These are phyloP conservation scores for Ceyx melanurus DNA, from an alignment of 2,113 vertebrate genomes.

Conservation along the genomic window DNA sequence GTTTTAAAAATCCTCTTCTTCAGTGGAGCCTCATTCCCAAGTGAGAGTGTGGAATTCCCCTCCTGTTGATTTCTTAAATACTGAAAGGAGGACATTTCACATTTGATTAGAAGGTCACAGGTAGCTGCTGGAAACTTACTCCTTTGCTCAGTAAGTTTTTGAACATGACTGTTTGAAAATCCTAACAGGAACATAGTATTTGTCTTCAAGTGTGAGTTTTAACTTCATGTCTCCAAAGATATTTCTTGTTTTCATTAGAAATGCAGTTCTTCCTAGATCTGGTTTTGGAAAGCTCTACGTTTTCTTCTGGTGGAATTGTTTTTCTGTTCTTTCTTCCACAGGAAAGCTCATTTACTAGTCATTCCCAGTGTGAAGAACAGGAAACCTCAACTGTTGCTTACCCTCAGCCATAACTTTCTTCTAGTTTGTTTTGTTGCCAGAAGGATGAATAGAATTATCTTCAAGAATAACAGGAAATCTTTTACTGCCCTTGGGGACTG, in stretches of 20 bases:
- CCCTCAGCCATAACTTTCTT: slow-evolving; percentile 27
- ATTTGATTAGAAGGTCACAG: not conserved
- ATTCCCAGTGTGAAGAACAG: slow-evolving; percentile 11
- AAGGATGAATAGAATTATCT: slow-evolving; percentile 21
- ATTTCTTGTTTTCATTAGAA: slow-evolving; percentile 9
- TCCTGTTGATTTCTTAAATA: not conserved
- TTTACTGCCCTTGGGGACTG: not conserved
- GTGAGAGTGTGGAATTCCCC: not conserved
- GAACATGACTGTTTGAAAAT: not conserved
- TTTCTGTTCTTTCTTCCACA: not conserved
- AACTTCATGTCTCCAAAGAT: not conserved
- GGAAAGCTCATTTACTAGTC: slow-evolving; percentile 3
- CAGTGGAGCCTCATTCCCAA: not conserved
- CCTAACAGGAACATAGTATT: not conserved
- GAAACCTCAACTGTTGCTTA: slow-evolving; percentile 33
- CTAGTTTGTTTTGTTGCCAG: slow-evolving; percentile 11
- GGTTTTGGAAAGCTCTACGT: not conserved
- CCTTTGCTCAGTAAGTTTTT: not conserved
- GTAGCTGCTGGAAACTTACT: not conserved
- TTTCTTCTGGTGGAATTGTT: not conserved
- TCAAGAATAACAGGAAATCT: slow-evolving; percentile 33
- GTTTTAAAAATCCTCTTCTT: not conserved
- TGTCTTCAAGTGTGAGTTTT: not conserved
- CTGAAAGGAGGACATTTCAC: not conserved
- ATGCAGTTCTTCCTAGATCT: not conserved